Conservation (phyloP, 1,140 invertebrate species). For the Bombus turneri region DNA sequence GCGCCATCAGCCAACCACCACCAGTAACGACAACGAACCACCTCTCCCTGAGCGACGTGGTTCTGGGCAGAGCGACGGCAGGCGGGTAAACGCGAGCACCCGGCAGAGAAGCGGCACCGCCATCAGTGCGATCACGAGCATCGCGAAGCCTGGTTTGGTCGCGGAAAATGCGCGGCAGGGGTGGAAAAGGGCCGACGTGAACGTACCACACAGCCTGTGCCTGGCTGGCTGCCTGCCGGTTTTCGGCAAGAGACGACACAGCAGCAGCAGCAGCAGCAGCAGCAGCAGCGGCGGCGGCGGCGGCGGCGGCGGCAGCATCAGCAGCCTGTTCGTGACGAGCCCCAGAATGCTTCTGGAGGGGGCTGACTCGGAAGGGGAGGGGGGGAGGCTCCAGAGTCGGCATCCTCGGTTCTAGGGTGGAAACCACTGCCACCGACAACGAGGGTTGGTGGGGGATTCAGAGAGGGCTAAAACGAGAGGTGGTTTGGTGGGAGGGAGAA, state of each 20-base stretch:
- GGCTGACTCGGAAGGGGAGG: constrained; percentile 5
- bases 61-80: constrained; percentile 20
- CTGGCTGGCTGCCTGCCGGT: constrained; percentile 12
- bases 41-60: constrained; percentile 1
- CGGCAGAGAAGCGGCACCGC: constrained; percentile 36
- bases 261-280: constrained; percentile 21
- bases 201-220: not conserved
- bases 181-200: constrained; percentile 45
- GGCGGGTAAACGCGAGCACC: constrained; percentile 27
- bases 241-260: constrained; percentile 41
- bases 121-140: constrained; percentile 52
- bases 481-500: constrained; percentile 50
- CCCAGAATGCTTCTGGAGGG: constrained; percentile 25
- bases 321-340: constrained; percentile 40
- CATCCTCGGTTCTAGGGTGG: constrained; percentile 47
- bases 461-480: constrained; percentile 57
- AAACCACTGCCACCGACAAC: constrained; percentile 13
- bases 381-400: constrained; percentile 36
- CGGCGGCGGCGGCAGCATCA: not conserved
- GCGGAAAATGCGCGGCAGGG: constrained; percentile 71
- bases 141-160: constrained; percentile 16
- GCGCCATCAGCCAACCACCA: constrained; percentile 29
- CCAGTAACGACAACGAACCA: not conserved
- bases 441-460: constrained; percentile 46
- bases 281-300: constrained; percentile 14